These are phyloP conservation scores for Xylophagus ater DNA, from an alignment of 2,888 invertebrate species.

Conservation along the genomic window DNA sequence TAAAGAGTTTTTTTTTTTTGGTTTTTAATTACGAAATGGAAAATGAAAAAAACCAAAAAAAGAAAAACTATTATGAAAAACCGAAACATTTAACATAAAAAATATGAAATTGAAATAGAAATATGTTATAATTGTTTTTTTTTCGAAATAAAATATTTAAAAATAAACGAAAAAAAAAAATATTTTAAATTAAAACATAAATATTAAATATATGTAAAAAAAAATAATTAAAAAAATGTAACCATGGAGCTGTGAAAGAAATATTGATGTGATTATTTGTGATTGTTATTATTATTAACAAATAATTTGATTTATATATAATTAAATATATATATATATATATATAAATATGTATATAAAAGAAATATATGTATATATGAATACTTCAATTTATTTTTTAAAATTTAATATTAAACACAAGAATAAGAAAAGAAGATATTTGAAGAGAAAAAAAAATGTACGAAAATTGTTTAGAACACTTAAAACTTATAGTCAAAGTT, in stretches of 20 bases:
- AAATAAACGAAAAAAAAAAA: conserved; percentile 13
- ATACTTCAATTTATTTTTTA: too few species aligned
- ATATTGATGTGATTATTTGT: conserved; percentile 40
- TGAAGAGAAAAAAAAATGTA: too few species aligned
- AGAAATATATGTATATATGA: too few species aligned
- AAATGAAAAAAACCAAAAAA: too few species aligned
- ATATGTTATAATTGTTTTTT: neutral
- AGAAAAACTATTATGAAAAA: neutral
- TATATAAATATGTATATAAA: too few species aligned
- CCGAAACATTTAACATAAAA: neutral
- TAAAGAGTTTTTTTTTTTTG: neutral
- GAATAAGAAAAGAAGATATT: too few species aligned
- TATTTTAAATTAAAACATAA: conserved; percentile 13
- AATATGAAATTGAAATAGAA: neutral
- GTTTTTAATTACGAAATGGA: neutral
- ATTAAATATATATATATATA: conserved; percentile 6
- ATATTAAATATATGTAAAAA: conserved; percentile 16
- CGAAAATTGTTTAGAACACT: too few species aligned
- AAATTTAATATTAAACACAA: too few species aligned
- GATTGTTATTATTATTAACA: conserved; percentile 30
- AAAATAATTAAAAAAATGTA: conserved; percentile 23
- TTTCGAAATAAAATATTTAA: conserved; percentile 6
- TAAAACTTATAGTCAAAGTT: too few species aligned
- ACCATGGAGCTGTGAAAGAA: conserved; percentile 40
- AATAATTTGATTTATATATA: conserved; percentile 14